Evolutionary conservation across 2,888 invertebrate species (phyloP).

Genomic region (Aethes cnicana): DNA sequence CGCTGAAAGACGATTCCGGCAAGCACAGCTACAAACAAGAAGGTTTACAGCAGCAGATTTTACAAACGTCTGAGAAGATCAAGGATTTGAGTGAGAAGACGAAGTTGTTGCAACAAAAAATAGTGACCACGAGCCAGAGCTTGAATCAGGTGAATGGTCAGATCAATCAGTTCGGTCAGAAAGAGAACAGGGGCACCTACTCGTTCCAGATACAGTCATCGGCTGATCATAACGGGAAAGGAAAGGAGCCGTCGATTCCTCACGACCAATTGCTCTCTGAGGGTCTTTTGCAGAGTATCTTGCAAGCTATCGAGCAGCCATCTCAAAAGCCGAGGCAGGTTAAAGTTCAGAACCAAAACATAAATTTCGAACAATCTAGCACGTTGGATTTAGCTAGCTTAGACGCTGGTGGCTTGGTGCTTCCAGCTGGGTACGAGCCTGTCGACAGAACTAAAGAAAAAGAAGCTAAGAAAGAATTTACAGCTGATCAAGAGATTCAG

Average conservation of each 20-base stretch:
- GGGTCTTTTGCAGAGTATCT: slow-evolving; percentile 89
- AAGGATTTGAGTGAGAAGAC: slow-evolving; percentile 66
- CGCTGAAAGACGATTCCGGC: slow-evolving; percentile 49
- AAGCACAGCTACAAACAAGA: slow-evolving; percentile 57
- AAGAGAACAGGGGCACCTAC: slow-evolving; percentile 82
- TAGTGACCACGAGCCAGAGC: slow-evolving; percentile 56
- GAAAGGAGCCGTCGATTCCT: slow-evolving; percentile 76
- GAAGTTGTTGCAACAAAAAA: slow-evolving; percentile 67
- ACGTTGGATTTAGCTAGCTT: slow-evolving; percentile 41
- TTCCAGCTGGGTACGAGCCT: slow-evolving; percentile 73
- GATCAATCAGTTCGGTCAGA: slow-evolving; percentile 36
- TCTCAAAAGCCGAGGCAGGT: slow-evolving; percentile 17
- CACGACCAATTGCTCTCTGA: slow-evolving; percentile 91
- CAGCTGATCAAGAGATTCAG: slow-evolving; percentile 55
- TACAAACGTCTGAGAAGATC: slow-evolving; percentile 69
- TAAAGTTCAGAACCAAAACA: slow-evolving; percentile 40
- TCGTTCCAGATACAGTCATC: slow-evolving; percentile 90
- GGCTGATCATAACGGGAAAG: slow-evolving; percentile 70
- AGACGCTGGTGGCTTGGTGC: slow-evolving; percentile 54
- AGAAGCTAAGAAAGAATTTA: slow-evolving; percentile 28
- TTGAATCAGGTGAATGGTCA: slow-evolving; percentile 48
- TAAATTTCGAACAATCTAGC: slow-evolving; percentile 38
- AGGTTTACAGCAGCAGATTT: slow-evolving; percentile 60
- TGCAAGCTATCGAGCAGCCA: slow-evolving; percentile 91
- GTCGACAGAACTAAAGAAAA: slow-evolving; percentile 56